Conservation (phyloP, 2,797 vertebrate species). For the Myotis planiceps region DNA sequence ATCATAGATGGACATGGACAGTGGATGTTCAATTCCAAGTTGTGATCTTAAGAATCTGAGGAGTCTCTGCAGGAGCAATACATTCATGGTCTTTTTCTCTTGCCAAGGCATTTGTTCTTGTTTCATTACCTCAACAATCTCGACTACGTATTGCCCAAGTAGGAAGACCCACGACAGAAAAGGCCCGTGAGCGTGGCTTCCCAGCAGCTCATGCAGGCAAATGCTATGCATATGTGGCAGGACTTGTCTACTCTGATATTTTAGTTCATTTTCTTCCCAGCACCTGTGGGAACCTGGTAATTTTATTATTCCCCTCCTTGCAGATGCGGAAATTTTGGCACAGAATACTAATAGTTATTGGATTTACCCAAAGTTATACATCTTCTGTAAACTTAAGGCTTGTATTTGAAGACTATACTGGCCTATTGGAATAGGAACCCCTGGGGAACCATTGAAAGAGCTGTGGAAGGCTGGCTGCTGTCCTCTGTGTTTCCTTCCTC, state of each 20-base stretch:
- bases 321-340: neutral
- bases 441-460: neutral
- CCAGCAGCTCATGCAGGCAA: neutral
- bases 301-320: neutral
- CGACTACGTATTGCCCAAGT: neutral
- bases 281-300: neutral
- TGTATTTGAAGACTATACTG: neutral
- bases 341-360: neutral
- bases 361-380: neutral
- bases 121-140: neutral
- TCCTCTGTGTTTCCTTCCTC: neutral
- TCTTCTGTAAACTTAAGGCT: neutral
- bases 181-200: neutral
- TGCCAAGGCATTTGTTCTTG: neutral
- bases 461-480: neutral
- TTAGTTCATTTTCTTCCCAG: neutral
- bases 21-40: neutral
- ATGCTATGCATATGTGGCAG: fast-evolving
- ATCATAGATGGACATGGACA: neutral
- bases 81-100: neutral
- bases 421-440: neutral
- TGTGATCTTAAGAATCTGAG: neutral
- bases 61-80: neutral
- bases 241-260: neutral
- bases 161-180: neutral